phyloP scores from a whole-genome alignment of 2,888 invertebrate genomes.

The Abrostola triplasia region DNA sequence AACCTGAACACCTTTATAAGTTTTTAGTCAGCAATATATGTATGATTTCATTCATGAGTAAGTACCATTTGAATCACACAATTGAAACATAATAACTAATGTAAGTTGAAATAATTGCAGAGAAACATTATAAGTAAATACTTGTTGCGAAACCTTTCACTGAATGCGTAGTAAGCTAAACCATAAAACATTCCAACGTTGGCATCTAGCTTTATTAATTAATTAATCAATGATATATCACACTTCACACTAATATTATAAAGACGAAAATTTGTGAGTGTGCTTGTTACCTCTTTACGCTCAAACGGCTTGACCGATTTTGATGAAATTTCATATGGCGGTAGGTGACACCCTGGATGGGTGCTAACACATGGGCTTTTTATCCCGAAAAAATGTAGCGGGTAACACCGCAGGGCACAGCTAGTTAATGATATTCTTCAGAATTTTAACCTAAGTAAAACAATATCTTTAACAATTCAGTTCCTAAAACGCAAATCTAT shows the following conservation, averaged over 20 bases:
- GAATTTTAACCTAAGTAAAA: conserved; percentile 2
- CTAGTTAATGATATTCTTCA: conserved; percentile 24
- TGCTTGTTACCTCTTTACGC: too few relatives aligned
- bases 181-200: conserved; percentile 16
- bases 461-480: background rate
- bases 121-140: conserved; percentile 1
- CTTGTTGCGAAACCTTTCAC: conserved; percentile 17
- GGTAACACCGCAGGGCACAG: too few relatives aligned
- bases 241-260: too few relatives aligned
- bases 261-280: too few relatives aligned
- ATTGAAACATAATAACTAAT: background rate
- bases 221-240: conserved; percentile 13
- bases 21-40: background rate
- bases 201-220: too few relatives aligned
- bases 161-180: conserved; percentile 11
- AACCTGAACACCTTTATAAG: background rate
- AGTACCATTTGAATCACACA: background rate
- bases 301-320: too few relatives aligned
- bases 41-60: background rate
- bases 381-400: too few relatives aligned
- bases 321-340: too few relatives aligned
- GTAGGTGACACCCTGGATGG: too few relatives aligned
- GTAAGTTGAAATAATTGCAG: background rate
- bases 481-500: conserved; percentile 18
- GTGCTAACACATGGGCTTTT: too few relatives aligned